phyloP scores from a whole-genome alignment of 2,113 vertebrate species.

The Macaca fascicularis region DNA sequence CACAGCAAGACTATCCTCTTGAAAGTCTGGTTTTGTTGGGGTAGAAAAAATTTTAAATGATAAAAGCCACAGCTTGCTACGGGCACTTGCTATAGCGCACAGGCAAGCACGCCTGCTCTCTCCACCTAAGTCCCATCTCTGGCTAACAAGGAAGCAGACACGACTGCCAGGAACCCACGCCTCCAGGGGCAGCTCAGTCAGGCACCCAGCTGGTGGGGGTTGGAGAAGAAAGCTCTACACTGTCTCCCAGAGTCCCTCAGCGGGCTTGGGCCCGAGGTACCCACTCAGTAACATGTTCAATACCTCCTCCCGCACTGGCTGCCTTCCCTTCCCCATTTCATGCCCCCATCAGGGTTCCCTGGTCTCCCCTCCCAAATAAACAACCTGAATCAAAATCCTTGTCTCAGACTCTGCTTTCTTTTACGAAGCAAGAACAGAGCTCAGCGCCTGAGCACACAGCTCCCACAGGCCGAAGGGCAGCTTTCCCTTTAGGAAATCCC shows the following conservation, averaged over 20 bases:
- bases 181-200: background rate
- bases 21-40: background rate
- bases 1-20: background rate
- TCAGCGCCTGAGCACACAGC: background rate
- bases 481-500: background rate
- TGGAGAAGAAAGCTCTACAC: fast-evolving
- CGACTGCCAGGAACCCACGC: fast-evolving
- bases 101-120: no score
- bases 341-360: fast-evolving
- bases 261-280: background rate
- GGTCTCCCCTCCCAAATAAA: background rate
- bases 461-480: fast-evolving
- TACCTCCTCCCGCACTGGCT: background rate
- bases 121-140: background rate
- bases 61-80: background rate
- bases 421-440: background rate
- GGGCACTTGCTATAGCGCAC: background rate
- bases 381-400: background rate
- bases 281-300: background rate
- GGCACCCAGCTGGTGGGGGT: no score
- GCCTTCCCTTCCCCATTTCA: background rate
- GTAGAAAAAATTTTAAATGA: background rate
- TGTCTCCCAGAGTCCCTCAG: background rate
- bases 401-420: background rate
- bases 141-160: background rate